Base-by-base conservation (phyloP, 2,888 invertebrate genomes). In the Hypselothyrea guttata region DNA sequence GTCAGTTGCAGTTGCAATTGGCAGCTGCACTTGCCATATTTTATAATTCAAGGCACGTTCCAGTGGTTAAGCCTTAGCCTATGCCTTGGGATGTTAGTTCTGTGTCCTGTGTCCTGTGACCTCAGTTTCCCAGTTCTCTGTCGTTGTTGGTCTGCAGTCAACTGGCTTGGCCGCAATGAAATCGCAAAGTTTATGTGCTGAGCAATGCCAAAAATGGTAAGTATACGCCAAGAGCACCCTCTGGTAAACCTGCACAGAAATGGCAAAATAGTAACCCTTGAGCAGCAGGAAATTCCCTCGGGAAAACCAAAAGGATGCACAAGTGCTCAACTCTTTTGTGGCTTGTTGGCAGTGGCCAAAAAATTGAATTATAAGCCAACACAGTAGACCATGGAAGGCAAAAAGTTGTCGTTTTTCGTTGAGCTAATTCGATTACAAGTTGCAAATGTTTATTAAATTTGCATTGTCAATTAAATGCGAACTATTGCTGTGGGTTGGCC, bases 21-120 rank as follows among this genome's bases (percentile, higher is more conserved):
- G 78, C 76, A 77, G 60, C 61, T 59, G 56, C 61, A 61, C 54
- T 74, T 62, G 67, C 63, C 53, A 64, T 68, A 76, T 86, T 86
- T 86, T 69, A 86, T 60, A 84, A 82, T 75, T 74, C 75, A 71
- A 72, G 69, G 79, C 83, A 84, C 83, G 83, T 84, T 78, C 66
- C 78, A 74, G 86, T 86, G 83, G 86, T 71, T 68, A 69, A 62
- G 62, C 73, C 48, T 51, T 9, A 59, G 49, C 53, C 42, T 28
- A 49, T 42, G 18, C 18, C 40, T 31, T 11, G 27, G n/a, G n/a
- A n/a, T n/a, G n/a, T n/a, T n/a, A n/a, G n/a, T n/a, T n/a, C n/a
- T n/a, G n/a, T n/a, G n/a, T n/a, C n/a, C n/a, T n/a, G n/a, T n/a
- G 12, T 7, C 7, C n/a, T 22, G 42, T 12, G 35, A 2, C 44